phyloP scores from a whole-genome alignment of 2,888 invertebrate genomes.

The Campaea margaritaria region DNA sequence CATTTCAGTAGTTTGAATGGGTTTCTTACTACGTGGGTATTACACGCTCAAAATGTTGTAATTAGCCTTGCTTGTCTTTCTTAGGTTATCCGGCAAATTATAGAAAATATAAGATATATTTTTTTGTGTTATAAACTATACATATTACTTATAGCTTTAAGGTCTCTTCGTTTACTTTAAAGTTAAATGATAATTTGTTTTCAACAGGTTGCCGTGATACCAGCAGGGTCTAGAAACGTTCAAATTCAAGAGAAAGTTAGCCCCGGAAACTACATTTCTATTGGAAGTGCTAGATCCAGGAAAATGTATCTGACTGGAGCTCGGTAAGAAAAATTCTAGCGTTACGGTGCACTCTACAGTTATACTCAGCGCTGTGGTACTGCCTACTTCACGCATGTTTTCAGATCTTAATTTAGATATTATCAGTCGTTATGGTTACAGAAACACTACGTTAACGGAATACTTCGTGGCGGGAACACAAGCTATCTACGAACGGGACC shows the following conservation, averaged over 20 bases:
- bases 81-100: too few relatives aligned
- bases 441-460: constrained; percentile 90
- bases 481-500: constrained; percentile 91
- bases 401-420: too few relatives aligned
- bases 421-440: constrained; percentile 55
- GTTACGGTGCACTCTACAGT: too few relatives aligned
- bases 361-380: too few relatives aligned
- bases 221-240: constrained; percentile 92
- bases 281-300: constrained; percentile 88
- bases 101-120: too few relatives aligned
- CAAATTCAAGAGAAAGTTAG: constrained; percentile 90
- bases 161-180: too few relatives aligned
- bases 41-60: too few relatives aligned
- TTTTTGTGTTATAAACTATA: too few relatives aligned
- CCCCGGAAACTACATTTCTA: constrained; percentile 92
- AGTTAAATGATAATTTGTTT: constrained; percentile 1
- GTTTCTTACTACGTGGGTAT: too few relatives aligned
- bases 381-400: background rate
- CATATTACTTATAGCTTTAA: too few relatives aligned
- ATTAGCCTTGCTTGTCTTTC: too few relatives aligned
- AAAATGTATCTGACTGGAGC: constrained; percentile 92
- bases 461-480: constrained; percentile 92
- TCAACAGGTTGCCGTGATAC: constrained; percentile 88
- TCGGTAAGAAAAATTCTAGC: constrained; percentile 78
- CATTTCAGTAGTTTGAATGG: too few relatives aligned